Conservation (phyloP, 2,888 invertebrate species). For the Heliconius ismenius region DNA sequence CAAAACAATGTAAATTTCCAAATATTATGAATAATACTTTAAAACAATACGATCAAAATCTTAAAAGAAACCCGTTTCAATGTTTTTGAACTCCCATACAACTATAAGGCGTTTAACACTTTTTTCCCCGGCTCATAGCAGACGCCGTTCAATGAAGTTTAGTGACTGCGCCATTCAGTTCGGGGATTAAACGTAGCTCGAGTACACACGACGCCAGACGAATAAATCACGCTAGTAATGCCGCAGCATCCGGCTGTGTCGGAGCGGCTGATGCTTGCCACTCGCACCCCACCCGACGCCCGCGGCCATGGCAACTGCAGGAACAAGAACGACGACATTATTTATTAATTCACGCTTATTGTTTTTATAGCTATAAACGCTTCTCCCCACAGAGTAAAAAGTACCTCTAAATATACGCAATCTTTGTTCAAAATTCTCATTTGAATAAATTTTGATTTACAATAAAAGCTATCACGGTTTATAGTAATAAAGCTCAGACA, state of each 20-base stretch:
- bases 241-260: constrained; percentile 74
- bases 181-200: constrained; percentile 65
- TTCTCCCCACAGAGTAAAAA: constrained; percentile 8
- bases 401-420: constrained; percentile 12
- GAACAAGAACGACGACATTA: constrained; percentile 63
- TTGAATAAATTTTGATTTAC: constrained; percentile 19
- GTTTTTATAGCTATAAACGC: constrained; percentile 50
- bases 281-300: constrained; percentile 43
- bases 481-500: constrained; percentile 1
- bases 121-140: constrained; percentile 25
- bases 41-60: constrained; percentile 59
- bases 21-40: constrained; percentile 51
- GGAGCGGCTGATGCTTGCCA: constrained; percentile 57
- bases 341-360: constrained; percentile 71
- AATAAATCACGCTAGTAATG: constrained; percentile 78
- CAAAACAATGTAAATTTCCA: constrained; percentile 48
- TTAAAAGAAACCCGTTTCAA: constrained; percentile 57
- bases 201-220: constrained; percentile 70
- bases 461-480: constrained; percentile 23
- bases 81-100: constrained; percentile 45
- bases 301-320: constrained; percentile 50
- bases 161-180: constrained; percentile 60
- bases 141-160: constrained; percentile 38
- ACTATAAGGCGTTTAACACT: constrained; percentile 33
- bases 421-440: constrained; percentile 23